Evolutionary conservation across 2,888 invertebrate species (phyloP).

Genomic region (Tachina lurida): DNA sequence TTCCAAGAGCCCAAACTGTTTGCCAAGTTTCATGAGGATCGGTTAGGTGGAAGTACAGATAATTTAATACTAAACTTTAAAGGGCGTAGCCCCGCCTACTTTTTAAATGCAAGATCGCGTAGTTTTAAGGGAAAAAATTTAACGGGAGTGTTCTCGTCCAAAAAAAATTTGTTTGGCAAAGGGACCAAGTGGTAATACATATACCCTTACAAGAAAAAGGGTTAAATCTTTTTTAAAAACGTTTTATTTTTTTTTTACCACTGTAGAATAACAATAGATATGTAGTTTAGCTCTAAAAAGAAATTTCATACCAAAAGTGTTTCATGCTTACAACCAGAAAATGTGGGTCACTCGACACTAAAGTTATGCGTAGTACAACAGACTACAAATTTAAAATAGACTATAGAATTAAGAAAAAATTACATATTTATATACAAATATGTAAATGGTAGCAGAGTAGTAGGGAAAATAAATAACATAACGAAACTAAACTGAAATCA

Average conservation of each 20-base stretch:
- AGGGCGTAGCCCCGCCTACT: too few species aligned
- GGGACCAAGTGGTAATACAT: too few species aligned
- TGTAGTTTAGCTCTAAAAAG: neutral
- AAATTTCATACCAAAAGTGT: neutral
- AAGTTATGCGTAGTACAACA: neutral
- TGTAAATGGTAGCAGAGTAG: neutral
- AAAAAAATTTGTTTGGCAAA: too few species aligned
- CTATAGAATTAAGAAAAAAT: neutral
- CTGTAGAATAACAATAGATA: neutral
- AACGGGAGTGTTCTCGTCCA: too few species aligned
- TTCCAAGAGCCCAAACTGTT: too few species aligned
- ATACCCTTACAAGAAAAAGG: too few species aligned
- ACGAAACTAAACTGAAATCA: conserved; percentile 19
- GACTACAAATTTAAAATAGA: neutral
- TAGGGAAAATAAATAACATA: neutral
- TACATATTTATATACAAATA: neutral
- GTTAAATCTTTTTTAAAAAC: too few species aligned
- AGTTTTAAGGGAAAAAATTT: too few species aligned
- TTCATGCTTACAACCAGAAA: conserved; percentile 14
- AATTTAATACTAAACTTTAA: too few species aligned
- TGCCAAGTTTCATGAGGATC: too few species aligned
- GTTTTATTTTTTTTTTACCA: neutral
- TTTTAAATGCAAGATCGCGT: too few species aligned
- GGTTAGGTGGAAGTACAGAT: too few species aligned
- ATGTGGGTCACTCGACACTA: conserved; percentile 24